Evolutionary conservation across 2,113 vertebrate genomes (phyloP), one percentile per base, ranked within the genome.

Genomic region (Zapornia atra): DNA sequence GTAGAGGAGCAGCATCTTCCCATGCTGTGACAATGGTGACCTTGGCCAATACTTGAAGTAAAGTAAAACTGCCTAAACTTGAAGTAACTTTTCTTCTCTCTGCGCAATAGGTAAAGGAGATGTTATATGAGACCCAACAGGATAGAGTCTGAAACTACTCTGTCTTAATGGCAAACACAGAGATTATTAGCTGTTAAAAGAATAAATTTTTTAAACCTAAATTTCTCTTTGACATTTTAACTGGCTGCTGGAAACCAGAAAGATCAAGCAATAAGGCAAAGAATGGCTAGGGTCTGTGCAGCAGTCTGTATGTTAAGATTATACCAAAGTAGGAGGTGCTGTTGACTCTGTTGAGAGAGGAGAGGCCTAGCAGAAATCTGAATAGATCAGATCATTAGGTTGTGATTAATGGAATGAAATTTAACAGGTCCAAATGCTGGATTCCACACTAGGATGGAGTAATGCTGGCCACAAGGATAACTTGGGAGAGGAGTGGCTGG

Each of bases 11-110:
- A 53, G 6, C 3, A 9, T 46, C 2, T 15, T 1, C 17, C 4
- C 4, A 8, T 31, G 8, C 5, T 40, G 12, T 6, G 15, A 65
- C 21, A 48, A 19, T 38, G 31, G 9, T 11, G 0, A 2, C 21
- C 15, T 79, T 44, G 15, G 18, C 20, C 18, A 60, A 5, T 36
- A 9, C 3, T 69, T 82, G 33, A 87, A 44, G 48, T 57, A 54
- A 77, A 57, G n/a, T 1, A 7, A 68, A 50, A 48, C 13, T 2
- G 10, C 11, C 3, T 53, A 64, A 66, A 44, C 15, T 22, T 59
- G 48, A 90, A 53, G 21, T 5, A 44, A 16, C 16, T 64, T 59
- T 88, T 70, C 7, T 75, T 64, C 71, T 22, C 28, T 51, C 22
- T 75, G 28, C 59, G 60, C 66, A 51, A 13, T 53, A 18, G 18